Evolutionary conservation across 2,888 invertebrate species (phyloP).

Genomic region (Brachylomia viminalis): DNA sequence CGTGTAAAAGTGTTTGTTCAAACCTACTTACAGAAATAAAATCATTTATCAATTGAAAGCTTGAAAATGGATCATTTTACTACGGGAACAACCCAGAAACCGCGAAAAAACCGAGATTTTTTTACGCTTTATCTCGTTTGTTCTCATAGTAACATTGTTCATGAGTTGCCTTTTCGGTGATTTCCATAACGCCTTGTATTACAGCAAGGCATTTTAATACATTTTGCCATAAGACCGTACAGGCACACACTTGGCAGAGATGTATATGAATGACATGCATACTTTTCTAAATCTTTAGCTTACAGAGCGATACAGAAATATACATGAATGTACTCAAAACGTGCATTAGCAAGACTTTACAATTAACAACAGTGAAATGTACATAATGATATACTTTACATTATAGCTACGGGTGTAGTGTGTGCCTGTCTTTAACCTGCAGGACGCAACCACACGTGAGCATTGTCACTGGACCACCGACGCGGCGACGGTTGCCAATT

Average conservation of each 20-base stretch:
- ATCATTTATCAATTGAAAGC: too few relatives aligned
- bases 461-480: slow-evolving; percentile 24
- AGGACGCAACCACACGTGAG: background rate
- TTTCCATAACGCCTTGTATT: background rate
- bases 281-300: background rate
- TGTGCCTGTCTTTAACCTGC: background rate
- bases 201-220: background rate
- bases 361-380: background rate
- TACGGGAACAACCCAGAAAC: background rate
- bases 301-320: background rate
- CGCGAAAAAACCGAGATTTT: background rate
- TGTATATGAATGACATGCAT: background rate
- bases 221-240: background rate
- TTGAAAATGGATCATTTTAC: background rate
- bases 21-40: too few relatives aligned
- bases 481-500: slow-evolving; percentile 15
- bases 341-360: background rate
- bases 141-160: background rate
- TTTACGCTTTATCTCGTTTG: background rate
- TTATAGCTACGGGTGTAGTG: background rate
- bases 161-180: background rate
- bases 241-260: background rate
- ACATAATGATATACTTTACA: background rate
- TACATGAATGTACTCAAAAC: background rate
- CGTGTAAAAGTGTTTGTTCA: too few relatives aligned